These are phyloP conservation scores for Protophormia terraenovae DNA, from an alignment of 2,888 invertebrate species.

Conservation along the genomic window DNA sequence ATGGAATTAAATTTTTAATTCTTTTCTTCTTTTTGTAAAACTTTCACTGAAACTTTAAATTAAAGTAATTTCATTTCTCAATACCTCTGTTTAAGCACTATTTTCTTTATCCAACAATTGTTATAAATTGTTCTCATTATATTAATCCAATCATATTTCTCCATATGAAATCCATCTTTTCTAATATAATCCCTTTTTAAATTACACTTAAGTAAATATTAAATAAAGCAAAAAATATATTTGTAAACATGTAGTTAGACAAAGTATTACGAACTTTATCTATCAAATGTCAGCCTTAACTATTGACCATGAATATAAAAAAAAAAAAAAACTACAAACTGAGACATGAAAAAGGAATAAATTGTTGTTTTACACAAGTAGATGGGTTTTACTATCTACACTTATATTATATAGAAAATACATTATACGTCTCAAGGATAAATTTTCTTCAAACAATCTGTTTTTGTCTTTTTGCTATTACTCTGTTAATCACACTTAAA, in stretches of 20 bases:
- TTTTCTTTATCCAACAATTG: too few species aligned
- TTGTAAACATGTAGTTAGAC: too few species aligned
- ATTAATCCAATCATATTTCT: constrained; percentile 62
- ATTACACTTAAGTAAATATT: too few species aligned
- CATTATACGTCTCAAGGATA: background rate
- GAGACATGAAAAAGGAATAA: background rate
- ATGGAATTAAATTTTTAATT: too few species aligned
- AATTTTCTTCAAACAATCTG: background rate
- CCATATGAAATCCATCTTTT: constrained; percentile 9
- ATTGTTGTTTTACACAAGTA: background rate
- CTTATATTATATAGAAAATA: background rate
- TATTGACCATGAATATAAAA: constrained; percentile 54
- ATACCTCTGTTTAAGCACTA: too few species aligned
- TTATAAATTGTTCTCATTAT: constrained; percentile 15
- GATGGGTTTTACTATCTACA: background rate
- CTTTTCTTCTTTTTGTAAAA: too few species aligned
- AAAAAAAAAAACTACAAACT: background rate
- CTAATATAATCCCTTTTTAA: background rate
- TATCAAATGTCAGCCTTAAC: constrained; percentile 58
- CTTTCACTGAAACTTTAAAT: too few species aligned
- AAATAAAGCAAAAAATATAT: constrained; percentile 7
- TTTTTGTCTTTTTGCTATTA: background rate
- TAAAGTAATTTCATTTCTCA: too few species aligned
- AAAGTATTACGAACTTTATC: background rate
- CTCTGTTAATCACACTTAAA: constrained; percentile 31